Percentiles rank a stretch among this genome's conserved stretches.
These are phyloP conservation scores for Psittacula echo DNA, from an alignment of 2,797 vertebrate genomes.

Conservation along the genomic window DNA sequence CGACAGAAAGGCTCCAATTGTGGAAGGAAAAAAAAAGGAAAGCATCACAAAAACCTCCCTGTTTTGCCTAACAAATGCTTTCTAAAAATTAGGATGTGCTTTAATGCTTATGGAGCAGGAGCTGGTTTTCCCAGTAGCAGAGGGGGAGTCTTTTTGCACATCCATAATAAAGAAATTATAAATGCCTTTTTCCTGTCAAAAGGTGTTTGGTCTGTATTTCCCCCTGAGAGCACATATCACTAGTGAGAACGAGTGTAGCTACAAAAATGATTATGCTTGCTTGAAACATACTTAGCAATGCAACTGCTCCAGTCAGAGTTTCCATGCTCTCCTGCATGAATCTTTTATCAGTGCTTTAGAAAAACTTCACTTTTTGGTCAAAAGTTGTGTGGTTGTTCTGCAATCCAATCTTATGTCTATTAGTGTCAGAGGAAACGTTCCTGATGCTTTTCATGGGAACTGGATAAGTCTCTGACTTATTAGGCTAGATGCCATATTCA, in stretches of 20 bases:
- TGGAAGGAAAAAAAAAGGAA: not conserved
- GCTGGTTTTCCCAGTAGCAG: conserved; percentile 20
- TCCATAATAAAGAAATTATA: conserved; percentile 1
- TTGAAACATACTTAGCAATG: not conserved
- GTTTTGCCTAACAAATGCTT: conserved; percentile 64
- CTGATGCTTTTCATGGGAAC: conserved; percentile 52
- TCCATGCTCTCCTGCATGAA: not conserved
- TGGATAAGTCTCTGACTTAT: conserved; percentile 24
- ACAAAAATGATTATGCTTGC: not conserved
- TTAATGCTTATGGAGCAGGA: conserved; percentile 10
- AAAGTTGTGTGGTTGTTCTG: not conserved
- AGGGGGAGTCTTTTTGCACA: not conserved
- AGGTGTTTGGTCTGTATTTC: not conserved
- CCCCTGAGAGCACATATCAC: not conserved
- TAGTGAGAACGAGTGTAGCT: not conserved
- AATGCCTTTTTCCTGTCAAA: not conserved
- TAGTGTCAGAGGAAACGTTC: conserved; percentile 25
- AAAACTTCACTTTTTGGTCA: conserved; percentile 41
- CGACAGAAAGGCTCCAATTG: conserved; percentile 37
- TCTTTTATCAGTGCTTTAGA: conserved; percentile 29
- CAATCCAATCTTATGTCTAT: not conserved
- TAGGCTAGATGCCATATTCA: conserved; percentile 29
- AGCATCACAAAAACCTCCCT: not conserved
- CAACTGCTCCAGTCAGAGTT: not conserved
- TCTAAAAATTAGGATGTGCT: conserved; percentile 41